Evolutionary conservation across 2,113 vertebrate species (phyloP).

Genomic region (Forbesichthys agassizii): DNA sequence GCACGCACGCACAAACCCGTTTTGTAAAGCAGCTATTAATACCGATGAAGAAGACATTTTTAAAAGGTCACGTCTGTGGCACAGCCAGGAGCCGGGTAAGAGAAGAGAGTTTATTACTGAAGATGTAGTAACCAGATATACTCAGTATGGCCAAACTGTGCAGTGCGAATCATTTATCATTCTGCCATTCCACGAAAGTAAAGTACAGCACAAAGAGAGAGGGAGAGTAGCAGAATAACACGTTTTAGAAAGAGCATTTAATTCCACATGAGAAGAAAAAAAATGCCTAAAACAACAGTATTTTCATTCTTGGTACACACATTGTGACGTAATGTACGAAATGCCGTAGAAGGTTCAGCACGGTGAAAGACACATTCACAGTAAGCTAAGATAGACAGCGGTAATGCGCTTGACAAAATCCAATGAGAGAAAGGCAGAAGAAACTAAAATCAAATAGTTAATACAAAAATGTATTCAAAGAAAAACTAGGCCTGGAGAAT

Average conservation of each 20-base stretch:
- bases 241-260: slow-evolving; percentile 45
- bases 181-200: slow-evolving; percentile 5
- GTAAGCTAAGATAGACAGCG: not conserved
- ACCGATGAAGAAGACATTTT: slow-evolving; percentile 36
- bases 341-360: slow-evolving; percentile 9
- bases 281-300: slow-evolving; percentile 20
- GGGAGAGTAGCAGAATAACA: no score
- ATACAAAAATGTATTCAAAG: no score
- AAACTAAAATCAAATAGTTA: not conserved
- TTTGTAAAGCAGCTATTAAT: slow-evolving; percentile 36
- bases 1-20: not conserved
- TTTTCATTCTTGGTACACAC: slow-evolving; percentile 45
- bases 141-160: slow-evolving; percentile 6
- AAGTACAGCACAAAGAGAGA: not conserved
- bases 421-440: not conserved
- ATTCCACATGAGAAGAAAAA: slow-evolving; percentile 36
- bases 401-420: slow-evolving; percentile 8
- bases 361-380: slow-evolving; percentile 1
- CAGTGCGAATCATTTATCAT: not conserved
- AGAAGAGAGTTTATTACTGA: slow-evolving; percentile 17
- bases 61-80: slow-evolving; percentile 51
- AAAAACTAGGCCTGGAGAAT: not conserved
- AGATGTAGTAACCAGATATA: not conserved
- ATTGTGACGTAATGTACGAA: slow-evolving; percentile 34
- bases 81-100: not conserved